Evolutionary conservation across 1,140 invertebrate genomes (phyloP).

Genomic region (Venturia canescens): DNA sequence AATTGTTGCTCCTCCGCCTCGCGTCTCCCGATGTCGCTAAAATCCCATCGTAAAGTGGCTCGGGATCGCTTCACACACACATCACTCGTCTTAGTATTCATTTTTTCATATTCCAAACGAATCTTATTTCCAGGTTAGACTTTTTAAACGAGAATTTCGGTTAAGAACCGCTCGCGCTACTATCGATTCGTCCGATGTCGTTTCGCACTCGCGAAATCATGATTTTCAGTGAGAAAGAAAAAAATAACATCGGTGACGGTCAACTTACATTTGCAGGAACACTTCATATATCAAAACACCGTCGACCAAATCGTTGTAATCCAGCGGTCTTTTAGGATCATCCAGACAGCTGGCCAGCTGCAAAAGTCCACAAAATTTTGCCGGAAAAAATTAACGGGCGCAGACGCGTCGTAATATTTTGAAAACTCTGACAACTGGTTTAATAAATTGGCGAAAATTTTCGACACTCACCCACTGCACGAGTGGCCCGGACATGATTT

Average conservation of each 20-base stretch:
- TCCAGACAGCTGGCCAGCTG: constrained; percentile 91
- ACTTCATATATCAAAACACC: constrained; percentile 90
- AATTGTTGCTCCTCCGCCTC: constrained; percentile 78
- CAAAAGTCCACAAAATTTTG: constrained; percentile 56
- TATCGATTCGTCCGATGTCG: no score
- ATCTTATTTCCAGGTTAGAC: no score
- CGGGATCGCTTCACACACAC: constrained; percentile 75
- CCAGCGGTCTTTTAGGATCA: constrained; percentile 83
- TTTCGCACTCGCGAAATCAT: no score
- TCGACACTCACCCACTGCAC: constrained; percentile 87
- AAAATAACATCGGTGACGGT: no score
- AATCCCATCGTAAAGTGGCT: constrained; percentile 77
- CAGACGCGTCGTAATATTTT: no score
- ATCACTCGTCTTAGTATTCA: no score
- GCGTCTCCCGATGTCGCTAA: constrained; percentile 77
- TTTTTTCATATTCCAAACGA: no score
- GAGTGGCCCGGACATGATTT: constrained; percentile 88
- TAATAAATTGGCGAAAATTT: constrained; percentile 54
- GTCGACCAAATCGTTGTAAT: constrained; percentile 89
- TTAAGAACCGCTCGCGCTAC: no score
- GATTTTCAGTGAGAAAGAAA: no score
- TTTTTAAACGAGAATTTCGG: no score
- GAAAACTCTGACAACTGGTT: no score
- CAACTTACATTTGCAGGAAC: constrained; percentile 88
- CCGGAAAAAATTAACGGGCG: no score